Base-by-base conservation (phyloP, 2,113 vertebrate genomes). In the Chamaetylas fuelleborni region DNA sequence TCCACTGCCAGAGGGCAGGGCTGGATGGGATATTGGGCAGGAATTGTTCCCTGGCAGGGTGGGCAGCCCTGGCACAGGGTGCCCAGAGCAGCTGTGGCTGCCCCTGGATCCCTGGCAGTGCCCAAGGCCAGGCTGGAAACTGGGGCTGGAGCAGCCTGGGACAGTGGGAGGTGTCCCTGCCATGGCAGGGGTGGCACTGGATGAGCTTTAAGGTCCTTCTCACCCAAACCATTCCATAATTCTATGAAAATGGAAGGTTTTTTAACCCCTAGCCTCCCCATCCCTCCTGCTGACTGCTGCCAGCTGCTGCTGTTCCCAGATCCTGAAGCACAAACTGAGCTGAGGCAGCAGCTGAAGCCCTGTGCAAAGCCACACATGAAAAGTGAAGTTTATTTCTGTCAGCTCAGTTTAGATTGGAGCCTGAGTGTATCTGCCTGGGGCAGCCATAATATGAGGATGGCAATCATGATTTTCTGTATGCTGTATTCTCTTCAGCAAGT, bases 401-500 rank as follows among this genome's bases (percentile, higher is more conserved):
- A 42, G 79, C 51, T 90, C 86, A 29, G 92, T 92, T 58, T 96
- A 66, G 74, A 57, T 70, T 91, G 83, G 92, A 95, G 33, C 54
- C 64, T 47, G 48, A 57, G 26, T 34, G 43, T 31, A 54, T 83
- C 64, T 88, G 79, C 38, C 81, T 23, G 81, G 8, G 6, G 67
- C 76, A 77, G 60, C 34, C 13, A 18, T 84, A 47, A 19, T 38
- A 24, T 57, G 40, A 78, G 40, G 66, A 22, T 23, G 24, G 76
- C 45, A 81, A 26, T 65, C 90, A 81, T 34, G 87, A 48, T 38
- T 93, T 94, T 91, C 58, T 80, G 36, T 73, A 42, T 36, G 2
- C 58, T 78, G 62, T 43, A 84, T 66, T 74, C 93, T 96, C 78
- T 86, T 81, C 45, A 94, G 77, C 90, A 94, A 97, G 88, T 86